phyloP scores from a whole-genome alignment of 1,140 invertebrate species.

The Melanaphis sacchari region DNA sequence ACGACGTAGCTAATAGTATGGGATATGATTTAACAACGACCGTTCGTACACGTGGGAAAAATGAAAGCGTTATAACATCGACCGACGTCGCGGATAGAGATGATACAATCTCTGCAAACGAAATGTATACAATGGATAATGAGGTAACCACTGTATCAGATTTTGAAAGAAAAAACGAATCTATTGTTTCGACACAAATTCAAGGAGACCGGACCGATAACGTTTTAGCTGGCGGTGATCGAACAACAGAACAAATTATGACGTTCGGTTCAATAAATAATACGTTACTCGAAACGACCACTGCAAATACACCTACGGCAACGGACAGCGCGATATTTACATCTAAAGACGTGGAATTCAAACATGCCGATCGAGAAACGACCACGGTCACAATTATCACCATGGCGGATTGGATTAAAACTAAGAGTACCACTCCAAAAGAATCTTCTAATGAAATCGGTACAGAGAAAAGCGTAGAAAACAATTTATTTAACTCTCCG shows the following conservation, averaged over 20 bases:
- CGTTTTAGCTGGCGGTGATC: background rate
- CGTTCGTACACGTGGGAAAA: constrained; percentile 41
- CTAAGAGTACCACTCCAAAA: background rate
- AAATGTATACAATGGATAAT: constrained; percentile 39
- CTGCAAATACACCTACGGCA: background rate
- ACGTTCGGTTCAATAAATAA: background rate
- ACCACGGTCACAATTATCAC: background rate
- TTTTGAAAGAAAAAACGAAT: constrained; percentile 25
- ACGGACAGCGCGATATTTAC: background rate
- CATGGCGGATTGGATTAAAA: constrained; percentile 38
- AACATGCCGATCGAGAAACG: background rate
- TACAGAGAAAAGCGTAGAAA: background rate
- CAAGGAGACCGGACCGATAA: background rate
- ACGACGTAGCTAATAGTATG: background rate
- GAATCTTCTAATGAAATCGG: background rate
- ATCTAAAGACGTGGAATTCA: background rate
- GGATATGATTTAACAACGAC: constrained; percentile 27
- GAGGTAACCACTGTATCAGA: constrained; percentile 26
- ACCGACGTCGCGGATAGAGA: background rate
- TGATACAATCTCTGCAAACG: constrained; percentile 35
- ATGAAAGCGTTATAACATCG: constrained; percentile 39
- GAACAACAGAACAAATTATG: background rate
- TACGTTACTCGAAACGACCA: background rate
- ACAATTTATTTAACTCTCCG: background rate
- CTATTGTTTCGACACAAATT: constrained; percentile 29